phyloP scores from a whole-genome alignment of 2,888 invertebrate species.

The Argyra leucocephala region DNA sequence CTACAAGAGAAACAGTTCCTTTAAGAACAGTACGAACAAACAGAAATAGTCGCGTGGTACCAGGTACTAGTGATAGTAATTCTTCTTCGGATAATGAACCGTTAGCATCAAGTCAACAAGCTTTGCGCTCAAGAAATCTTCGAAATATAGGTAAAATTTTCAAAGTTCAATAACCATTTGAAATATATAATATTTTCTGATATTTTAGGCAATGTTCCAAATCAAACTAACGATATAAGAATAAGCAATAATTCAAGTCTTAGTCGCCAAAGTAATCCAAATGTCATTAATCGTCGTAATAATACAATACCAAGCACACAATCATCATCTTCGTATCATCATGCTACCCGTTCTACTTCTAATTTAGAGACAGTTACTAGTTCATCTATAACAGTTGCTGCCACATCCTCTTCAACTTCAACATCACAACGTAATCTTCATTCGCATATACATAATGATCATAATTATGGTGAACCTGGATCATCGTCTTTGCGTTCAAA shows the following conservation, averaged over 20 bases:
- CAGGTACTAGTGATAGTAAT: slow-evolving; percentile 24
- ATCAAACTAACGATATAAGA: not conserved
- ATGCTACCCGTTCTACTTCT: not conserved
- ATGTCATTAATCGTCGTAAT: not conserved
- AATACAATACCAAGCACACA: not conserved
- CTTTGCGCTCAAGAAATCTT: not conserved
- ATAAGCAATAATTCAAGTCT: not conserved
- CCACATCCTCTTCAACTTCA: slow-evolving; percentile 23
- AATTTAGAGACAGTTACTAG: slow-evolving; percentile 1
- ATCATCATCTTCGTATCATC: not conserved
- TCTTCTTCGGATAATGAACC: slow-evolving; percentile 20
- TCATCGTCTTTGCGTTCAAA: slow-evolving; percentile 31
- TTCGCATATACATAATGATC: slow-evolving; percentile 33
- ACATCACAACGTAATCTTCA: slow-evolving; percentile 16
- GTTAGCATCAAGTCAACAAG: slow-evolving; percentile 7
- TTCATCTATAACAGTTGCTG: slow-evolving; percentile 14
- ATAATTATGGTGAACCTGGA: slow-evolving; percentile 40
- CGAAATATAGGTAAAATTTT: not conserved
- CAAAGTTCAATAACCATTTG: no score
- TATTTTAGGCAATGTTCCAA: not conserved
- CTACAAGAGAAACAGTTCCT: not conserved
- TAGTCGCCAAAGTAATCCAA: not conserved
- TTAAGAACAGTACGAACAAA: slow-evolving; percentile 33
- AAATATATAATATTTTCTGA: not conserved
- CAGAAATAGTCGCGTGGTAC: slow-evolving; percentile 36